Conservation (phyloP, 2,797 vertebrate species). For the Coendou prehensilis region DNA sequence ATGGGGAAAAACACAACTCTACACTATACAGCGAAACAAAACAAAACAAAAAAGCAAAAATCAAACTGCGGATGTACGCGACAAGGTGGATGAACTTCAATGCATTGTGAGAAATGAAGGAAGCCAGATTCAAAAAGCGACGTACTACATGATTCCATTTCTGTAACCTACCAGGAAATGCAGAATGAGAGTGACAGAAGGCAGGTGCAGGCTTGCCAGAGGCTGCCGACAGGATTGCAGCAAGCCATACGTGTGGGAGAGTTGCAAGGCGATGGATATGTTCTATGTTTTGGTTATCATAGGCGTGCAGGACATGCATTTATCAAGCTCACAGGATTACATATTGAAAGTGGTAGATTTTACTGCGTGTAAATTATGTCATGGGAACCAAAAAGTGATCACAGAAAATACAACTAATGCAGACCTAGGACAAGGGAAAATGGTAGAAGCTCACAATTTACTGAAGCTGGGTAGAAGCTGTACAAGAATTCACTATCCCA, state of each 20-base stretch:
- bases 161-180: not conserved
- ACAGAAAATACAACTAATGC: not conserved
- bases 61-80: not conserved
- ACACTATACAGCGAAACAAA: not conserved
- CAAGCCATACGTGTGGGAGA: accelerated
- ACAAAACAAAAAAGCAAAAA: not conserved
- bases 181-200: not conserved
- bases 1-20: not conserved
- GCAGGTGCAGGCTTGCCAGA: too few species aligned
- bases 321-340: not conserved
- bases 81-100: not conserved
- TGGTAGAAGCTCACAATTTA: not conserved
- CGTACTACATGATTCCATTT: not conserved
- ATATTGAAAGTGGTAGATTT: not conserved
- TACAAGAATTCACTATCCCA: not conserved
- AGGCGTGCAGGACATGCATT: accelerated
- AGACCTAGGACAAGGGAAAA: not conserved
- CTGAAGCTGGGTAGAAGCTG: not conserved
- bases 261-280: not conserved
- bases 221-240: not conserved
- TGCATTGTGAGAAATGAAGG: not conserved
- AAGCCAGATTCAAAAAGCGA: not conserved
- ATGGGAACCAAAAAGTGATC: not conserved
- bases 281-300: not conserved
- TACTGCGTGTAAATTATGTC: too few species aligned